phyloP scores from a whole-genome alignment of 2,797 vertebrate species.

The Anguilla marmorata region DNA sequence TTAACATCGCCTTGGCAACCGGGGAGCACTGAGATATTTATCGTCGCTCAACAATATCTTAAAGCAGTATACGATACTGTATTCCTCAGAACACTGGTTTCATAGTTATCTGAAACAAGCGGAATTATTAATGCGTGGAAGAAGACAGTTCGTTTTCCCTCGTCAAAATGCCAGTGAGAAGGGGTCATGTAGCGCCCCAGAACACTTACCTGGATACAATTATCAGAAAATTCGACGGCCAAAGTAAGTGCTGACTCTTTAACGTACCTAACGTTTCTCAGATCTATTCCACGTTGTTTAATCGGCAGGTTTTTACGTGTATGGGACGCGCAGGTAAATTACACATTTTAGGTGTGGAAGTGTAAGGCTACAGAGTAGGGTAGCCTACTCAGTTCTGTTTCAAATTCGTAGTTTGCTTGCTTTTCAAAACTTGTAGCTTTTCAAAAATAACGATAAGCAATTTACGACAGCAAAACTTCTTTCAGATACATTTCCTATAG shows the following conservation, averaged over 20 bases:
- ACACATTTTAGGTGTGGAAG: not conserved
- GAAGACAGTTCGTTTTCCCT: conserved; percentile 28
- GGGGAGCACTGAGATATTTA: not conserved
- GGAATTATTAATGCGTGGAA: conserved; percentile 27
- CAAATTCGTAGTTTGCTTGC: not conserved
- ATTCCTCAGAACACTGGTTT: not conserved
- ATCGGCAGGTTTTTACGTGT: not conserved
- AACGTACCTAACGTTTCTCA: conserved; percentile 52
- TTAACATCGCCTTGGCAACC: conserved; percentile 32
- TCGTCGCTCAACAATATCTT: not conserved
- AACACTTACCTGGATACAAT: conserved; percentile 99
- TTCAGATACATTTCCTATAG: not conserved
- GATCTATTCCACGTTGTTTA: not conserved
- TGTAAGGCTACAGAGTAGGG: not conserved
- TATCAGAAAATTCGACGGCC: conserved; percentile 97
- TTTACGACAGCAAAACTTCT: not conserved
- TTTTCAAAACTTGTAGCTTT: not conserved
- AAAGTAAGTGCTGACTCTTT: conserved; percentile 81
- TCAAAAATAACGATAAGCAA: not conserved
- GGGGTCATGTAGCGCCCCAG: conserved; percentile 88
- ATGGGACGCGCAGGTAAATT: not conserved
- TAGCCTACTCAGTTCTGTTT: not conserved
- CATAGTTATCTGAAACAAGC: not conserved
- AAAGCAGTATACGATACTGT: not conserved
- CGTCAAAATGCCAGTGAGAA: conserved; percentile 72